Evolutionary conservation across 2,797 vertebrate genomes (phyloP).

Genomic region (Miichthys miiuy): DNA sequence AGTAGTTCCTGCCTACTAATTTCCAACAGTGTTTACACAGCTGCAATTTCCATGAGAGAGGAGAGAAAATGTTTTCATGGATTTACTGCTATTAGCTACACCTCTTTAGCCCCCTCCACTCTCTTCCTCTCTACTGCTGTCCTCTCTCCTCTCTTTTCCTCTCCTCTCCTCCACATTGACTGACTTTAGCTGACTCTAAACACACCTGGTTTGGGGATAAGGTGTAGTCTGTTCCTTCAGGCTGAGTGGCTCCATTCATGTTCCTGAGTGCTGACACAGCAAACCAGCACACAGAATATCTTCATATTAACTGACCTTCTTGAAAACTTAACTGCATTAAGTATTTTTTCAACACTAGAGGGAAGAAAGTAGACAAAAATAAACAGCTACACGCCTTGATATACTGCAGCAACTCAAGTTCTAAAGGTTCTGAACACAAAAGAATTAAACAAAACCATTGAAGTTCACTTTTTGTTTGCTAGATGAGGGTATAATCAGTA

Average conservation of each 20-base stretch:
- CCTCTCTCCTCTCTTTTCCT: constrained; percentile 15
- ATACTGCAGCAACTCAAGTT: neutral
- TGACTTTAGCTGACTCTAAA: constrained; percentile 63
- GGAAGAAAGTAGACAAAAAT: constrained; percentile 23
- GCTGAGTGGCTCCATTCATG: constrained; percentile 71
- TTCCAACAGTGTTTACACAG: constrained; percentile 78
- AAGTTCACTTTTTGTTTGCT: neutral
- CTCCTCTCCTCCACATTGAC: constrained; percentile 15
- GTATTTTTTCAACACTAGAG: constrained; percentile 28
- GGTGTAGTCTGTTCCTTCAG: constrained; percentile 65
- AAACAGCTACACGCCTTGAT: neutral
- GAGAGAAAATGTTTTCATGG: constrained; percentile 75
- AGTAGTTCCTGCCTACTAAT: constrained; percentile 72
- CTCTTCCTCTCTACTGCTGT: constrained; percentile 18
- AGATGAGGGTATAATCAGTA: neutral
- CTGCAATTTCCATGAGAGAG: constrained; percentile 73
- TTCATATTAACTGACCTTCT: constrained; percentile 34
- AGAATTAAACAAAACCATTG: neutral
- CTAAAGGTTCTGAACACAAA: neutral
- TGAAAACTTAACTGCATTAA: constrained; percentile 28
- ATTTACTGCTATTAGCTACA: constrained; percentile 65
- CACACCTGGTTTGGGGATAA: constrained; percentile 71
- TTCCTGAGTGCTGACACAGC: constrained; percentile 60
- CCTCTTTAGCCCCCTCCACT: constrained; percentile 63
- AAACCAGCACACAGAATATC: constrained; percentile 39